phyloP scores from a whole-genome alignment of 2,797 vertebrate species.

The Propithecus deckenii region DNA sequence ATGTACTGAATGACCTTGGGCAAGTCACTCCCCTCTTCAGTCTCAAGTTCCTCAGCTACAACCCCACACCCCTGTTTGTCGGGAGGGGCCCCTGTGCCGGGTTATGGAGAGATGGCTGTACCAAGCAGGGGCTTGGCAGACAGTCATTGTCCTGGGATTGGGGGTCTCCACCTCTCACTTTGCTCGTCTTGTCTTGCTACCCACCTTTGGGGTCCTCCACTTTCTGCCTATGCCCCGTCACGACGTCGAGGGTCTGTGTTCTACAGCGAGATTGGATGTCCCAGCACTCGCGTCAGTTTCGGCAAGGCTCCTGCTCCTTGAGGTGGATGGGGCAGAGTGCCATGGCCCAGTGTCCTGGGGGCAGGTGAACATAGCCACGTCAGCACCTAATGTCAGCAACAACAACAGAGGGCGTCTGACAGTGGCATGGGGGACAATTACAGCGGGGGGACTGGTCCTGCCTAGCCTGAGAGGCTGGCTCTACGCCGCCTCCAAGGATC shows the following conservation, averaged over 20 bases:
- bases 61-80: neutral
- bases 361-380: neutral
- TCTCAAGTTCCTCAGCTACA: neutral
- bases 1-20: neutral
- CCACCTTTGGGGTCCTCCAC: neutral
- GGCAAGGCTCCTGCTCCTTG: neutral
- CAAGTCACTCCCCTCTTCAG: neutral
- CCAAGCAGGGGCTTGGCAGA: neutral
- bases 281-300: neutral
- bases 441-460: neutral
- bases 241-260: neutral
- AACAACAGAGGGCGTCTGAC: neutral
- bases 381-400: no score
- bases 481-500: neutral
- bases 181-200: neutral
- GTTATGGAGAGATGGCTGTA: neutral
- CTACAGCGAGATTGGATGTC: neutral
- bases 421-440: neutral
- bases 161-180: neutral
- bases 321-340: neutral
- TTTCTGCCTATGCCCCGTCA: neutral
- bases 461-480: neutral
- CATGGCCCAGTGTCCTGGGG: neutral
- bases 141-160: no score
- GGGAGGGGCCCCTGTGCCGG: neutral